Evolutionary conservation across 2,888 invertebrate genomes (phyloP).

Genomic region (Thera obeliscata): DNA sequence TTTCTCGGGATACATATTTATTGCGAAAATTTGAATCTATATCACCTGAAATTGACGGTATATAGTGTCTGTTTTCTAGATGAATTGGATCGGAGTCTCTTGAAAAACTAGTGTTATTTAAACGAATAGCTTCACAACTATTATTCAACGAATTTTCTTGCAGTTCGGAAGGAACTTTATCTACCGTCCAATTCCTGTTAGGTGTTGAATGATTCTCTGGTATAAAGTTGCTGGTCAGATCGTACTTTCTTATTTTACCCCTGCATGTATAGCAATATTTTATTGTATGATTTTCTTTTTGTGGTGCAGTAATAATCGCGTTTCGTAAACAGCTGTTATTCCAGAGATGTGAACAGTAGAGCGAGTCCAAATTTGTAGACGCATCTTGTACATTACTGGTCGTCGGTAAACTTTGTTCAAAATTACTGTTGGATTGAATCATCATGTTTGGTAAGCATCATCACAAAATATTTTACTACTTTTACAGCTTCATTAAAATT

Average conservation of each 20-base stretch:
- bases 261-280: constrained; percentile 75
- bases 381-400: constrained; percentile 54
- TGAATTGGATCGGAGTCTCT: constrained; percentile 47
- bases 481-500: constrained; percentile 1
- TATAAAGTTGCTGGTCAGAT: constrained; percentile 64
- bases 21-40: constrained; percentile 71
- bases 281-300: constrained; percentile 59
- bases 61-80: constrained; percentile 57
- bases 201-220: constrained; percentile 77
- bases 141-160: constrained; percentile 50
- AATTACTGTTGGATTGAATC: constrained; percentile 61
- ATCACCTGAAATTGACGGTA: constrained; percentile 77
- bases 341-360: constrained; percentile 77
- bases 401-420: constrained; percentile 54
- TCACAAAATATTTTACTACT: constrained; percentile 30
- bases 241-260: constrained; percentile 79
- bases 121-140: constrained; percentile 47
- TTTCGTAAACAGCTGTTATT: constrained; percentile 67
- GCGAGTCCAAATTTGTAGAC: constrained; percentile 67
- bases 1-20: constrained; percentile 71
- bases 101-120: constrained; percentile 45
- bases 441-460: constrained; percentile 52
- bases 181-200: constrained; percentile 48
- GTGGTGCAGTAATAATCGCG: constrained; percentile 61
- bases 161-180: constrained; percentile 45